Evolutionary conservation across 1,140 invertebrate genomes (phyloP), one percentile per base, ranked within the genome.

Genomic region (Paramacrobiotus metropolitanus): DNA sequence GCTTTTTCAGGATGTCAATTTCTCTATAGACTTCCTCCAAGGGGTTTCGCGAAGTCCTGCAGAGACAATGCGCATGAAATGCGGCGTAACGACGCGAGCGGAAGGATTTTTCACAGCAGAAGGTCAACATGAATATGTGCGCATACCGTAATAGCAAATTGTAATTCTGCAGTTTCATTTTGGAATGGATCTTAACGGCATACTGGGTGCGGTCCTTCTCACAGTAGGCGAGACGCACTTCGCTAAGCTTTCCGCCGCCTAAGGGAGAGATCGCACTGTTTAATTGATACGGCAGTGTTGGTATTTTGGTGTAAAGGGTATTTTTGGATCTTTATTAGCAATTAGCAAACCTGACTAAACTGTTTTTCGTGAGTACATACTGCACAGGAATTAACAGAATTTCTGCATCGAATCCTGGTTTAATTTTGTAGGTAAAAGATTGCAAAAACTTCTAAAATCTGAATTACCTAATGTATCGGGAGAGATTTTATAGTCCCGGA

Each of bases 1-100:
- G 76, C 73, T 96, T 97, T 73, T 95, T 96, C 60, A 96, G 76
- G 60, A 96, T 85, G 0, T 92, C 92, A 60, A 97, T 95, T 76
- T 97, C 93, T 62, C 86, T 74, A 73, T 96, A 89, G 20, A 55
- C 48, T 24, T 55, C 48, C 24, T 55, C 48, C 15, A 55, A 9
- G 15, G 48, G 48, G 24, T 55, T 55, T 4, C 48, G 15, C 15
- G 48, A 55, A 15, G 9, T 40, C 9, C n/a, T 15, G n/a, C 9
- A 9, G n/a, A 40, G 9, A n/a, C n/a, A 40, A 40, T 40, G n/a
- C 9, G 9, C n/a, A n/a, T n/a, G n/a, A n/a, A n/a, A n/a, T n/a
- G n/a, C n/a, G n/a, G n/a, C n/a, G n/a, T n/a, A n/a, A n/a, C n/a
- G n/a, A n/a, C n/a, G n/a, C n/a, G n/a, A n/a, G n/a, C n/a, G n/a